Evolutionary conservation across 2,797 vertebrate genomes (phyloP).

Genomic region (Chrysocyon brachyurus): DNA sequence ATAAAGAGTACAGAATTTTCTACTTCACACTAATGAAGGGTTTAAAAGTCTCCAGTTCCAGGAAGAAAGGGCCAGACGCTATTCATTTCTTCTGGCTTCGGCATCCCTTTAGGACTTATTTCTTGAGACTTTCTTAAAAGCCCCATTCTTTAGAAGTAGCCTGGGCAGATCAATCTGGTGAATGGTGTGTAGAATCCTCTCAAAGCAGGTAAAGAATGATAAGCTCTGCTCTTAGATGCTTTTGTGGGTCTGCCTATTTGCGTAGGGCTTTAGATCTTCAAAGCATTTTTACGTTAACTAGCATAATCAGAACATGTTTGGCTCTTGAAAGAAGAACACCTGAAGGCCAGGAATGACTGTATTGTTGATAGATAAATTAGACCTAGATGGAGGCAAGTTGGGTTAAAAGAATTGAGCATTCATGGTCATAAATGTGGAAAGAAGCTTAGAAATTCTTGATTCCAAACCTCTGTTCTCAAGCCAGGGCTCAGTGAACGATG

Average conservation of each 20-base stretch:
- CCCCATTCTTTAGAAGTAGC: neutral
- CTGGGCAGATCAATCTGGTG: neutral
- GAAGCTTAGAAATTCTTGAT: neutral
- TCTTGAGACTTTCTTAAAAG: slow-evolving; percentile 30
- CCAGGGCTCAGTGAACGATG: neutral
- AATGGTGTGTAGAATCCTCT: neutral
- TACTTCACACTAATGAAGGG: neutral
- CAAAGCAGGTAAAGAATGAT: neutral
- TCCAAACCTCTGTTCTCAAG: neutral
- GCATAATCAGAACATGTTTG: neutral
- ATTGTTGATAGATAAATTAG: neutral
- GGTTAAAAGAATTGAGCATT: slow-evolving; percentile 32
- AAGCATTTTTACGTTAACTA: slow-evolving; percentile 41
- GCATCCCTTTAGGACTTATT: neutral
- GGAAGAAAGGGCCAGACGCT: neutral
- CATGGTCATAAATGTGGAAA: neutral
- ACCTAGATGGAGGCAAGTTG: neutral
- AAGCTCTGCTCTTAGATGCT: neutral
- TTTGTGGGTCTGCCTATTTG: neutral
- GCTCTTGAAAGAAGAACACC: neutral
- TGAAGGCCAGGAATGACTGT: neutral
- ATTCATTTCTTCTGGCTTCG: slow-evolving; percentile 16
- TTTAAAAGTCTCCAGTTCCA: slow-evolving; percentile 35
- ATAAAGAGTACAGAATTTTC: slow-evolving; percentile 41
- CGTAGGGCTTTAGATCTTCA: neutral